Conservation (phyloP, 2,113 vertebrate genomes). For the Tachuris rubrigastra region DNA sequence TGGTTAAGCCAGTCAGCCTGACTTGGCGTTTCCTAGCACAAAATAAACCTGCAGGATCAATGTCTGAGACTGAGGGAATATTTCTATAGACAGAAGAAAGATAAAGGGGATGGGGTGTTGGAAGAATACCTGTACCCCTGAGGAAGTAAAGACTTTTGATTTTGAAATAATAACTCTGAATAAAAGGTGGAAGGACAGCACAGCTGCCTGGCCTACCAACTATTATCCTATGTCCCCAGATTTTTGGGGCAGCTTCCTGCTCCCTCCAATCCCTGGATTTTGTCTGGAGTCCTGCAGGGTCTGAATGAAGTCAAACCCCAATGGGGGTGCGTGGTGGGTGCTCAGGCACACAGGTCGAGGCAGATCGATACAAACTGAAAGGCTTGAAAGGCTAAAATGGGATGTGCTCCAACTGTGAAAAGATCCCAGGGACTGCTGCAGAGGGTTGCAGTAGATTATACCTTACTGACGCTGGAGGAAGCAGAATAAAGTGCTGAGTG, state of each 20-base stretch:
- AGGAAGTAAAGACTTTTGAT: not conserved
- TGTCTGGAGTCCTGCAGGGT: not conserved
- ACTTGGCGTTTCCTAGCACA: not conserved
- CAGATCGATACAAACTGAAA: not conserved
- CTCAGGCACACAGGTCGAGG: not conserved
- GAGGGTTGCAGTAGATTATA: not conserved
- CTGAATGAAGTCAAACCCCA: not conserved
- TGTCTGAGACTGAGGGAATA: not conserved
- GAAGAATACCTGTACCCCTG: not conserved
- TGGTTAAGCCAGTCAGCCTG: not conserved
- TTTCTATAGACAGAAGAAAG: not conserved
- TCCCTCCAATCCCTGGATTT: not conserved
- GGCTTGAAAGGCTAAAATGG: conserved; percentile 1
- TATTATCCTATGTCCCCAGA: not conserved
- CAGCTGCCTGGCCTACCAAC: not conserved
- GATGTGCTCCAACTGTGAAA: conserved; percentile 1
- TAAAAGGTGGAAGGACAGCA: not conserved
- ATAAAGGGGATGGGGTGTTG: not conserved
- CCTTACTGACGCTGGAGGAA: not conserved
- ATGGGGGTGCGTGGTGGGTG: not conserved
- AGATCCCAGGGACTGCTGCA: not conserved
- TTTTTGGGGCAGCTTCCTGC: not conserved
- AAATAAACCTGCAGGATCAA: not conserved
- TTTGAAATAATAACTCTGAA: not conserved
- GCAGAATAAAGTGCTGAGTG: not conserved